phyloP scores from a whole-genome alignment of 2,888 invertebrate genomes.

The Ectemnius continuus region DNA sequence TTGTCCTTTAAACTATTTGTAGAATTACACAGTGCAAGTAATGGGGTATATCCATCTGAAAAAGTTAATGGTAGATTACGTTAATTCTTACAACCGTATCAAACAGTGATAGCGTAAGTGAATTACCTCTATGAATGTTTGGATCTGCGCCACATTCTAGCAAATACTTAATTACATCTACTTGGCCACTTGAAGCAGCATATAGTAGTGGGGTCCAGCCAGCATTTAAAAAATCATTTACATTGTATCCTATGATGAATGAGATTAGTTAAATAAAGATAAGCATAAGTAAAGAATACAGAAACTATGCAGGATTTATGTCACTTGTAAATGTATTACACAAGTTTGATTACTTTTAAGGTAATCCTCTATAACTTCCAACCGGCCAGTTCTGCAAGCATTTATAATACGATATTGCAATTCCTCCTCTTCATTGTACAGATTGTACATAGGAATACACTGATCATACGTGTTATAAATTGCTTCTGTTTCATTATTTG shows the following conservation, averaged over 20 bases:
- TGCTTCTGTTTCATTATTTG: too few species aligned
- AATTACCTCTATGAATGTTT: constrained; percentile 75
- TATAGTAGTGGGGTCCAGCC: constrained; percentile 83
- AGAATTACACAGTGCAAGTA: constrained; percentile 83
- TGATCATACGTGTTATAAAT: too few species aligned
- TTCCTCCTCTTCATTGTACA: constrained; percentile 38
- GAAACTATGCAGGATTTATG: constrained; percentile 5
- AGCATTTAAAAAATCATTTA: constrained; percentile 78
- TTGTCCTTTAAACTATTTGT: constrained; percentile 76
- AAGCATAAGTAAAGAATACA: not conserved
- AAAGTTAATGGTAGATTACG: constrained; percentile 10
- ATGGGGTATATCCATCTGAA: constrained; percentile 82
- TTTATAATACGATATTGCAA: constrained; percentile 55
- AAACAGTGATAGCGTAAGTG: not conserved
- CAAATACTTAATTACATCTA: constrained; percentile 79
- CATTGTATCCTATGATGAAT: constrained; percentile 64
- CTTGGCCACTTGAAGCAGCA: constrained; percentile 81
- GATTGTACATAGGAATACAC: not conserved
- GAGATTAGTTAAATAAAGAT: constrained; percentile 1
- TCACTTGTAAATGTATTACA: not conserved
- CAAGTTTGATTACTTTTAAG: constrained; percentile 58
- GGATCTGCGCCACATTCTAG: constrained; percentile 81
- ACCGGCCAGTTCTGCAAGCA: constrained; percentile 66
- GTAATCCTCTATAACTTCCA: constrained; percentile 61
- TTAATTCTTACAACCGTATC: not conserved